These are phyloP conservation scores for Morus bassanus DNA, from an alignment of 2,797 vertebrate genomes.

Conservation along the genomic window DNA sequence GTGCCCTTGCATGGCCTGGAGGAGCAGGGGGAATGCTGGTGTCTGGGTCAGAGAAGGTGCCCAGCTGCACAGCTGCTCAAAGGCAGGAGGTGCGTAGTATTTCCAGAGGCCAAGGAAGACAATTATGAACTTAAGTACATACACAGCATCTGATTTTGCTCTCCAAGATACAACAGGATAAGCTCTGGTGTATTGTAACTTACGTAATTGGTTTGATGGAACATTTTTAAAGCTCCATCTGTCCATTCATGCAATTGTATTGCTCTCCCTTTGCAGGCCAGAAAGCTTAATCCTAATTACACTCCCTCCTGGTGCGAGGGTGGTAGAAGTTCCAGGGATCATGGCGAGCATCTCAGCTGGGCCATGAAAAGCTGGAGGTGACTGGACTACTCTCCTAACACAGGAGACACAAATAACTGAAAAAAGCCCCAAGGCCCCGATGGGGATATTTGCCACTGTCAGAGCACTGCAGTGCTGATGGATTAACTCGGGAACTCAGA, in stretches of 20 bases:
- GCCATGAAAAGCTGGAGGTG: neutral
- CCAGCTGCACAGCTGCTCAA: neutral
- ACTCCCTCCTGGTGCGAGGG: neutral
- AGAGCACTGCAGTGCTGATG: neutral
- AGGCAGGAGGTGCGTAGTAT: neutral
- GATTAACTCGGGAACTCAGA: neutral
- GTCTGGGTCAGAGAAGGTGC: neutral
- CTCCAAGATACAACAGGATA: neutral
- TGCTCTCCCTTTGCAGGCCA: neutral
- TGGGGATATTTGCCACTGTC: neutral
- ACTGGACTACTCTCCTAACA: neutral
- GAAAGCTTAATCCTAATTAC: neutral
- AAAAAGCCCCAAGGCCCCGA: neutral
- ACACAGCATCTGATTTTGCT: neutral
- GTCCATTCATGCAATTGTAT: neutral
- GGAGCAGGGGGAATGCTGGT: rapidly evolving
- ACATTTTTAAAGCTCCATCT: neutral
- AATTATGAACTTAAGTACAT: neutral
- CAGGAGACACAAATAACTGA: neutral
- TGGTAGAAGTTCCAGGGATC: neutral
- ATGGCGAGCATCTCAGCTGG: neutral
- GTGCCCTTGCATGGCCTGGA: rapidly evolving
- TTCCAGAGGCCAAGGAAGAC: neutral
- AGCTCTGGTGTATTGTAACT: neutral
- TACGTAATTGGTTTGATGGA: neutral